Base-by-base conservation (phyloP, 2,888 invertebrate species). In the Trissolcus japonicus region DNA sequence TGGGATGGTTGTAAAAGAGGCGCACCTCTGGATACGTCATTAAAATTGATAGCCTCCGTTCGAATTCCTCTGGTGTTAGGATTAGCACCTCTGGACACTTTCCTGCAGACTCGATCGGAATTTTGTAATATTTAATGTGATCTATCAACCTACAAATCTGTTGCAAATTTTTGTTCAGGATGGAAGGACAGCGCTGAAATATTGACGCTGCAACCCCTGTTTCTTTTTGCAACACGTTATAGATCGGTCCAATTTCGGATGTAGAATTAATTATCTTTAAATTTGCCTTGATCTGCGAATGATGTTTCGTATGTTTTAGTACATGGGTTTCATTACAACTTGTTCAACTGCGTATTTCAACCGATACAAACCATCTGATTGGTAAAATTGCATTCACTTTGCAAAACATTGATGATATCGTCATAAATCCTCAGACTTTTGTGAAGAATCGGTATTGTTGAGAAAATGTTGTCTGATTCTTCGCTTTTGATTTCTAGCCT, bases 231-330 rank as follows among this genome's bases (percentile, higher is more conserved):
- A 94, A 91, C 83, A 91, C 90, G 6, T 89, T 86, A 2, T 94
- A 81, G 46, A 94, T 91, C 13, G 91, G 88, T 69, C 89, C 89
- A 0, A 93, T 90, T 1, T 91, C 86, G 0, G 93, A 92, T 84
- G 93, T 92, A 0, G 90, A 89, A 59, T 91, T 89, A 54, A 94
- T 86, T 1, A 95, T 84, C 79, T 92, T 94, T 0, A 91, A 91
- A 86, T 93, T 91, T 71, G 91, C 91, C 77, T 90, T 89, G 11
- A 95, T 91, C 80, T 89, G 55, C 11, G 61, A 80, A 71, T 11
- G 1, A 16, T n/a, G 69, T 29, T 6, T 9, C 16, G 41, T 71
- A 77, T 67, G n/a, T 48, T 46, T 6, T 46, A 14, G 16, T 46
- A 11, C 1, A 43, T 2, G 3, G 9, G 13, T 43, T 43, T 43